Evolutionary conservation across 2,888 invertebrate species (phyloP), one percentile per base, ranked within the genome.

Genomic region (Tetropium fuscum): DNA sequence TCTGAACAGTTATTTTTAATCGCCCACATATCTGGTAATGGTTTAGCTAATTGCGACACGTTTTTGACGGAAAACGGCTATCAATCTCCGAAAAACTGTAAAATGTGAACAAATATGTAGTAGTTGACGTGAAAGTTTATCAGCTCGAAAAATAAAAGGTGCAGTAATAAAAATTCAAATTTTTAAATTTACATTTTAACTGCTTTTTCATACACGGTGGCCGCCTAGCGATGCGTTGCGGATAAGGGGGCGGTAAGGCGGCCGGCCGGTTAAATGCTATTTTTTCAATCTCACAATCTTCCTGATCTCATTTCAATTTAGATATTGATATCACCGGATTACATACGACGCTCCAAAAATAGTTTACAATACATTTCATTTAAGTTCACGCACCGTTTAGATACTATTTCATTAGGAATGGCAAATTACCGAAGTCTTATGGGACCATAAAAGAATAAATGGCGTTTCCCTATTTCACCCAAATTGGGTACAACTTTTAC

Each of bases 111-210:
- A 45, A 60, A 64, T 48, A 48, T 48, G 36, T 15, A 56, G 25
- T 41, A 47, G 11, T 20, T 40, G 40, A 59, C 56, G 56, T 49
- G 48, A 58, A 45, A 44, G 40, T 60, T 55, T 55, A 53, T 27
- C 48, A 49, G 54, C 36, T 55, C 38, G 58, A 53, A 56, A 58
- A 64, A 64, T 56, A 59, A 66, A 62, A 63, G 63, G 60, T 58
- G 60, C 62, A 65, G 74, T 74, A 79, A 79, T 80, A 79, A 79
- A 79, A 80, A 80, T 80, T 80, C 79, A 79, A 80, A 80, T 80
- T 78, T 75, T 65, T 54, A 67, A 69, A 80, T 80, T 80, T 80
- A 76, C 79, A 80, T 79, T 79, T 80, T 80, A 79, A 80, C 79
- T 78, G 79, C 76, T 76, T 79, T 78, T 77, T 77, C 44, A 76